A percentile compares a stretch with the other conserved stretches of the same genome.
Evolutionary conservation across 2,113 vertebrate genomes (phyloP).

Genomic region (Zeus faber): DNA sequence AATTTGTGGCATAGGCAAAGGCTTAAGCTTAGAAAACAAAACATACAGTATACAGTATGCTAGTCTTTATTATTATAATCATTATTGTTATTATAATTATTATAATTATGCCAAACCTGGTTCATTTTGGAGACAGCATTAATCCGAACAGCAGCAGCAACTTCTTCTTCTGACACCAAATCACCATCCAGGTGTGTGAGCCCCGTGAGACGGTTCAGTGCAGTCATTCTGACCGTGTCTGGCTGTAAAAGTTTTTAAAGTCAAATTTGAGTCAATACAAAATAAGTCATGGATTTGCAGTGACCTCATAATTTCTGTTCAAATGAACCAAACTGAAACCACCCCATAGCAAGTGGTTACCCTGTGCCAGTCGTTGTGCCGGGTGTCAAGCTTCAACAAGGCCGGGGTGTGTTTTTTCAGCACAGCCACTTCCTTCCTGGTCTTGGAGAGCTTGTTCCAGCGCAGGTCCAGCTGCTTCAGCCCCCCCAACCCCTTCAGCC

Average conservation of each 20-base stretch:
- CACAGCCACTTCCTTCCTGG: conserved; percentile 66
- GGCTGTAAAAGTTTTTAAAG: too few species aligned
- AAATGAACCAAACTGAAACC: too few species aligned
- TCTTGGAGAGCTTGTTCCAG: conserved; percentile 80
- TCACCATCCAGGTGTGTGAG: conserved; percentile 74
- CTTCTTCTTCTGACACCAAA: conserved; percentile 76
- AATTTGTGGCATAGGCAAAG: too few species aligned
- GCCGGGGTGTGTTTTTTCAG: conserved; percentile 73
- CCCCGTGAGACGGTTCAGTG: conserved; percentile 71
- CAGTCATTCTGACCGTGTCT: conserved; percentile 63
- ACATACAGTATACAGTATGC: too few species aligned
- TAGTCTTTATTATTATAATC: too few species aligned
- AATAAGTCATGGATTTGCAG: too few species aligned
- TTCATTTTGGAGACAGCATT: conserved; percentile 70
- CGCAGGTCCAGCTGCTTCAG: conserved; percentile 79
- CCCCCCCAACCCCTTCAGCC: conserved; percentile 69
- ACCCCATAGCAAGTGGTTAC: conserved; percentile 24
- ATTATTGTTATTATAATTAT: too few species aligned
- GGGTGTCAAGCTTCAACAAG: conserved; percentile 71
- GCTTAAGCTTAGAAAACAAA: too few species aligned
- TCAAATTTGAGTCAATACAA: too few species aligned
- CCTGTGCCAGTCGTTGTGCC: conserved; percentile 79
- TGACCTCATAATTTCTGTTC: too few species aligned
- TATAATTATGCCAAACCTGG: conserved; percentile 60
- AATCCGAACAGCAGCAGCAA: conserved; percentile 53